Conservation (phyloP, 1,140 invertebrate genomes). For the Tenebrio molitor region DNA sequence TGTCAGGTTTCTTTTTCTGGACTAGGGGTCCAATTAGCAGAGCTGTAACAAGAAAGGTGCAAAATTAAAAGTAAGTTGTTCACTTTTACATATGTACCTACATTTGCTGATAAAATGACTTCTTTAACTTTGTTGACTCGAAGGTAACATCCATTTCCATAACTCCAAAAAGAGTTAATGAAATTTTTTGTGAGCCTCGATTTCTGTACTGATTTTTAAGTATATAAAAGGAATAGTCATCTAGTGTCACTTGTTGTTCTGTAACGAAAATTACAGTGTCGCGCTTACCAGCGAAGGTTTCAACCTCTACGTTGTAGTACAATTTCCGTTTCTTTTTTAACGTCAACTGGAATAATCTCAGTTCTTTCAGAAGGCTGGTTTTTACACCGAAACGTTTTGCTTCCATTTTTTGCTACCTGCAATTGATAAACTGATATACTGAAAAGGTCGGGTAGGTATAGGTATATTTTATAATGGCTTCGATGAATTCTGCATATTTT, state of each 20-base stretch:
- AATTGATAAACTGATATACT: not conserved
- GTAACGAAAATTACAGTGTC: not conserved
- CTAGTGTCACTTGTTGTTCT: not conserved
- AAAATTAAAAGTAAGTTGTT: not conserved
- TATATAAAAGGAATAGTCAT: not conserved
- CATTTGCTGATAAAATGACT: not conserved
- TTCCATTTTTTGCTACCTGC: not conserved
- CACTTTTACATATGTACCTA: not conserved
- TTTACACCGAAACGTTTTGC: not conserved
- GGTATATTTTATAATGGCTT: no score
- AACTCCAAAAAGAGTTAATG: not conserved
- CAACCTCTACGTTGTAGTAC: not conserved
- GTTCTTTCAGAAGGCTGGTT: not conserved
- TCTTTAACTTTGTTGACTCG: not conserved
- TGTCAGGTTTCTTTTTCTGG: not conserved
- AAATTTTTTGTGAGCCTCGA: not conserved
- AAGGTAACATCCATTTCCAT: not conserved
- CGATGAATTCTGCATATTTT: no score
- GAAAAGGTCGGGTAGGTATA: not conserved
- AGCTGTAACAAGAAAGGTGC: not conserved
- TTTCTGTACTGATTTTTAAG: not conserved
- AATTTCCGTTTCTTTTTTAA: not conserved
- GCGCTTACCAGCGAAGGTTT: not conserved
- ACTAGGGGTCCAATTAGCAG: not conserved
- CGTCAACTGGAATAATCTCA: no score